Evolutionary conservation across 2,113 vertebrate species (phyloP).

Genomic region (Amphilophus citrinellus): DNA sequence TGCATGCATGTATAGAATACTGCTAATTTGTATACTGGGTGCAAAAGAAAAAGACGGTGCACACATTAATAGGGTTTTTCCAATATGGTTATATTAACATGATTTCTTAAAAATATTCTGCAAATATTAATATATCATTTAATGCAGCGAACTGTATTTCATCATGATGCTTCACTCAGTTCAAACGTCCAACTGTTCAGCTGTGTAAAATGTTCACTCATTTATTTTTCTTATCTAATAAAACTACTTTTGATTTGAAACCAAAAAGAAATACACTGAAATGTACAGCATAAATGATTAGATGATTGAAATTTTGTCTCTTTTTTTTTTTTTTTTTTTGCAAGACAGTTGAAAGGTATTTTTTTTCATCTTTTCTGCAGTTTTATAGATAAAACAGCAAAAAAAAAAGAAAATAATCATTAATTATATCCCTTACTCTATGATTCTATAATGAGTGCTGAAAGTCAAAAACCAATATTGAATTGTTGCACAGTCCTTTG

Average conservation of each 20-base stretch:
- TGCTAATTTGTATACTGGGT: constrained; percentile 2
- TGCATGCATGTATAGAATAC: not conserved
- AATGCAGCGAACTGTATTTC: not conserved
- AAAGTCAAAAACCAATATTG: constrained; percentile 3
- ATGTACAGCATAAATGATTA: not conserved
- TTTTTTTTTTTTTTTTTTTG: not conserved
- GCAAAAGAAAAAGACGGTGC: not conserved
- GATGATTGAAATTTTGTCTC: not conserved
- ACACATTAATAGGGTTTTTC: no score
- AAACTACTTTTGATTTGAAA: not conserved
- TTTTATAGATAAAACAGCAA: not conserved
- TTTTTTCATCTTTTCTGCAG: not conserved
- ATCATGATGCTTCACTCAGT: not conserved
- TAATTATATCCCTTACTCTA: not conserved
- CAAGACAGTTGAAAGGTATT: not conserved
- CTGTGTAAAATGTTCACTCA: not conserved
- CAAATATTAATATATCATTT: not conserved
- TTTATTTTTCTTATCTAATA: not conserved
- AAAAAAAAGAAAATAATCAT: not conserved
- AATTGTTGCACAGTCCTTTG: constrained; percentile 10
- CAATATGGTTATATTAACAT: not conserved
- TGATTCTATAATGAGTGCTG: not conserved
- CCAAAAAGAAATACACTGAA: not conserved
- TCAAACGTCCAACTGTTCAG: not conserved
- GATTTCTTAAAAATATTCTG: not conserved